Percentiles rank a stretch among this genome's conserved stretches.
Evolutionary conservation across 2,888 invertebrate species (phyloP).

Genomic region (Chelonus formosanus): DNA sequence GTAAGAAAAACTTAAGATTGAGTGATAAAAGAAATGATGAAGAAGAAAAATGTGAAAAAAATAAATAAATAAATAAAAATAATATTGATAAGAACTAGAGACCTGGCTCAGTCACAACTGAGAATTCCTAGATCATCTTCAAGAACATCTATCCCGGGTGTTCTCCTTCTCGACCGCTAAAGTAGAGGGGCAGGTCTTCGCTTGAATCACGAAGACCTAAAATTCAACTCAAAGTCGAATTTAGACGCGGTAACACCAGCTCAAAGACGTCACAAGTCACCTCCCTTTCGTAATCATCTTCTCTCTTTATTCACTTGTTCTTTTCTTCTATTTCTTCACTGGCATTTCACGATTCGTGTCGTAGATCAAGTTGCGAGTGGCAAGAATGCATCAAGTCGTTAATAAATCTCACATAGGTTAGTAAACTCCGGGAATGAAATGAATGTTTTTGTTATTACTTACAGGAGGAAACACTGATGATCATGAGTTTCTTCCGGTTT

Average conservation of each 20-base stretch:
- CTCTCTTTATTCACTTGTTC: conserved; percentile 25
- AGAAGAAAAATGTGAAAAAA: conserved; percentile 16
- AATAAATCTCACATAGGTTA: too few relatives aligned
- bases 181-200: conserved; percentile 26
- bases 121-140: conserved; percentile 26
- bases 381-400: too few relatives aligned
- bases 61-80: conserved; percentile 1
- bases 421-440: background rate
- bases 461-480: conserved; percentile 56
- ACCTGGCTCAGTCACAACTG: conserved; percentile 13
- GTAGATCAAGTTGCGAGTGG: conserved; percentile 18
- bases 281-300: conserved; percentile 46
- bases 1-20: conserved; percentile 7
- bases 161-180: conserved; percentile 23
- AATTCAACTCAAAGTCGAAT: conserved; percentile 43
- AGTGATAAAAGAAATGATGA: background rate
- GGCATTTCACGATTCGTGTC: conserved; percentile 27
- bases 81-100: background rate
- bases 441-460: conserved; percentile 39
- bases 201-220: conserved; percentile 28
- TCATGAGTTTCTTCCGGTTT: conserved; percentile 47
- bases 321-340: conserved; percentile 24
- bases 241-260: conserved; percentile 41
- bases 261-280: conserved; percentile 44
- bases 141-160: conserved; percentile 26